phyloP scores from a whole-genome alignment of 2,888 invertebrate genomes.

The Chrysotoxum bicinctum region DNA sequence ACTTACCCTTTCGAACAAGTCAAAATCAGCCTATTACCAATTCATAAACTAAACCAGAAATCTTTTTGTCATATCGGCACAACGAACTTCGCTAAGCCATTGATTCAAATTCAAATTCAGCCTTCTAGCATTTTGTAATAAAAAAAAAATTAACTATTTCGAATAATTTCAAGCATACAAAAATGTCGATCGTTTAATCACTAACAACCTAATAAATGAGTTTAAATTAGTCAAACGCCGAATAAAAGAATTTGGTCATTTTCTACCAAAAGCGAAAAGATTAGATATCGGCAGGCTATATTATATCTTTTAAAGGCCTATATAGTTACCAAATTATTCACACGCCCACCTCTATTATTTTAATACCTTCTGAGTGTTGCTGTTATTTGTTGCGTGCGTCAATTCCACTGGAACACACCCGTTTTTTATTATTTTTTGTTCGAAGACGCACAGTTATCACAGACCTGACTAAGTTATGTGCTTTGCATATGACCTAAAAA shows the following conservation, averaged over 20 bases:
- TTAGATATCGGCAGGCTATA: not conserved
- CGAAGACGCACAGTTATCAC: not conserved
- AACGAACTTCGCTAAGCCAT: not conserved
- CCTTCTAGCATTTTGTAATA: conserved; percentile 7
- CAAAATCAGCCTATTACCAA: not conserved
- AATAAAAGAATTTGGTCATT: conserved; percentile 1
- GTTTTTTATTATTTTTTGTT: not conserved
- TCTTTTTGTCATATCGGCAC: conserved; percentile 18
- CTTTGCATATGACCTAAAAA: conserved; percentile 63
- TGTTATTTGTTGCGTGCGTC: conserved; percentile 14
- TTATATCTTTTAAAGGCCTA: conserved; percentile 9
- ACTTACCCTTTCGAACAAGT: no score
- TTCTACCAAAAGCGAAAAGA: conserved; percentile 26
- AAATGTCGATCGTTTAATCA: conserved; percentile 36
- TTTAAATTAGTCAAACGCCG: conserved; percentile 46
- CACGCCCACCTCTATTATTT: conserved; percentile 47
- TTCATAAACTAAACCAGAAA: not conserved
- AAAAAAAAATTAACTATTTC: not conserved
- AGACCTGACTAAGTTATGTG: not conserved
- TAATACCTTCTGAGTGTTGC: conserved; percentile 20
- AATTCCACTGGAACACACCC: conserved; percentile 19
- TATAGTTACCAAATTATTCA: conserved; percentile 61
- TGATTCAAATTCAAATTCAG: conserved; percentile 23
- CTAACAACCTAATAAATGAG: conserved; percentile 28
- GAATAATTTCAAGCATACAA: not conserved